Evolutionary conservation across 2,888 invertebrate genomes (phyloP), one percentile per base, ranked within the genome.

Genomic region (Macrosiphum euphorbiae): DNA sequence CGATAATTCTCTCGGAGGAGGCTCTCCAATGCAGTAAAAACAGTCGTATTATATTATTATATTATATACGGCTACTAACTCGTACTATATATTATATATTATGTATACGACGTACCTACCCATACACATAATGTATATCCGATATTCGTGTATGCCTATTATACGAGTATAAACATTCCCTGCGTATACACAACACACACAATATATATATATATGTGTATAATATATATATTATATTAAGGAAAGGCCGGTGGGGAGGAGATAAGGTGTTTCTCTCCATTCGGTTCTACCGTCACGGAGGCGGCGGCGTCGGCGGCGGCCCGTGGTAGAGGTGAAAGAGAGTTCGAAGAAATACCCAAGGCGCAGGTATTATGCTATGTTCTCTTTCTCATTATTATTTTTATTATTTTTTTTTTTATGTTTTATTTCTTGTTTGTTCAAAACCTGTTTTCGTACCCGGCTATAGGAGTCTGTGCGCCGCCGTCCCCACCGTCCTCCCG

Each of bases 351-450:
- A 93, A 89, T 93, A 93, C 84, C 92, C 89, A 89, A 55, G 84
- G 84, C 89, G 85, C 89, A 47, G 89, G 92, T 85, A 89, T 92
- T 92, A 90, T 90, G 67, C 50, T 78, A 50, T 92, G 92, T 93
- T 93, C 88, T 93, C 92, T 93, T 93, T 93, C 92, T 93, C 92
- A 58, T 93, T 93, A 93, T 93, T 93, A 89, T 93, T 92, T 55
- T 92, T 88, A 78, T 88, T 92, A 0, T 88, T 91, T 26, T 90
- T 90, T 89, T 85, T 93, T 89, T 93, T 85, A 84, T 89, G 89
- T 94, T 94, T 92, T 94, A 94, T 94, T 94, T 94, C 93, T 94
- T 94, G 93, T 94, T 94, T 94, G 93, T 94, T 94, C 93, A 90
- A 90, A 94, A 94, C 93, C 93, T 90, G 93, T 94, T 94, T 89